Percentiles rank a stretch among this genome's conserved stretches.
phyloP scores from a whole-genome alignment of 2,797 vertebrate species.

The Karalla daura region DNA sequence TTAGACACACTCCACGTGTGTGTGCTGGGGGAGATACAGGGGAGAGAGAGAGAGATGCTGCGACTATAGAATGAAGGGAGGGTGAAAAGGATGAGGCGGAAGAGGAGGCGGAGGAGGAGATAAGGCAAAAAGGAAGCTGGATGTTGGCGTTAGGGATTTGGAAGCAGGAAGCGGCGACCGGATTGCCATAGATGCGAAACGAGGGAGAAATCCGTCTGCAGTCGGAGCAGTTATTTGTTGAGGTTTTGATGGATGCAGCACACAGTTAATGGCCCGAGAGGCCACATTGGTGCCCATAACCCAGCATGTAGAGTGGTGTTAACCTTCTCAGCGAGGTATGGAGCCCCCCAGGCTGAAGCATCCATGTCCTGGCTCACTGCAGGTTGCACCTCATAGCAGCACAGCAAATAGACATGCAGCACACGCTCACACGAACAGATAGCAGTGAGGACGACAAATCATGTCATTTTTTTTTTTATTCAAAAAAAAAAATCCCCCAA shows the following conservation, averaged over 20 bases:
- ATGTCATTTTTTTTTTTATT: slow-evolving; percentile 51
- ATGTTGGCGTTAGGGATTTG: slow-evolving; percentile 50
- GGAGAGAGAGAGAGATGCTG: slow-evolving; percentile 20
- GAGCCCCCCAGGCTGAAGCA: slow-evolving; percentile 25
- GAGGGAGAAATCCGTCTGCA: slow-evolving; percentile 16
- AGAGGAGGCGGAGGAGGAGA: slow-evolving; percentile 30
- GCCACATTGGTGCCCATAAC: neutral
- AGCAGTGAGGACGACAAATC: slow-evolving; percentile 41
- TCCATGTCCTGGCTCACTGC: slow-evolving; percentile 7
- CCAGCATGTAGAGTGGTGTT: slow-evolving; percentile 30
- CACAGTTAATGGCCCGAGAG: neutral
- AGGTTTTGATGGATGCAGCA: slow-evolving; percentile 35
- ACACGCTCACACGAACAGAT: neutral
- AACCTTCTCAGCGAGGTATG: slow-evolving; percentile 43
- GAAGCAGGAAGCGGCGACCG: slow-evolving; percentile 38
- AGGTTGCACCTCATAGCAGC: slow-evolving; percentile 30
- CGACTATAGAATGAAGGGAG: slow-evolving; percentile 25
- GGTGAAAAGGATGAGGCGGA: slow-evolving; percentile 24
- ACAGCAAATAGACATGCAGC: neutral
- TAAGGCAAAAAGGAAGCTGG: slow-evolving; percentile 28
- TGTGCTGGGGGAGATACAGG: slow-evolving; percentile 30
- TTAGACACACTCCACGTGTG: slow-evolving; percentile 62
- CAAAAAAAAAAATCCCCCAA: slow-evolving; percentile 24
- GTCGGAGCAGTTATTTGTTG: slow-evolving; percentile 27
- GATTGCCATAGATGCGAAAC: slow-evolving; percentile 45